A percentile compares a stretch with the other conserved stretches of the same genome.
Conservation (phyloP, 2,113 vertebrate species). For the Ondatra zibethicus region DNA sequence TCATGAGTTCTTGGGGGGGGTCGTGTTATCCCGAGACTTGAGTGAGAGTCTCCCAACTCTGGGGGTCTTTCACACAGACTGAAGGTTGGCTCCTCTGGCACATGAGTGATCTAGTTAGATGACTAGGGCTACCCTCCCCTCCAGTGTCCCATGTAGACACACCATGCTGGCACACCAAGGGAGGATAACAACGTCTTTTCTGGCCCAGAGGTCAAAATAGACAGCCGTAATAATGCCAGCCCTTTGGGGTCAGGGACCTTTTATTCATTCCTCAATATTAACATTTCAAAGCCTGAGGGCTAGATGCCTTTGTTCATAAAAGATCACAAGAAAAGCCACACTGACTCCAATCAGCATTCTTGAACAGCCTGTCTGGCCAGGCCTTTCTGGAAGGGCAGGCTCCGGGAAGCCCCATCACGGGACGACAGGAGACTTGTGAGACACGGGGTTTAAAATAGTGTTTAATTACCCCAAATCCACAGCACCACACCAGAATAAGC, state of each 20-base stretch:
- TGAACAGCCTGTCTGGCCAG: not conserved
- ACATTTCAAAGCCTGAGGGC: constrained; percentile 58
- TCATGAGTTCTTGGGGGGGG: too few species aligned
- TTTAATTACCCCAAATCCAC: not conserved
- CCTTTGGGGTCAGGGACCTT: not conserved
- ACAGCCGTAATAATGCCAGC: not conserved
- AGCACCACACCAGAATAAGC: not conserved
- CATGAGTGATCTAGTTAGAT: not conserved
- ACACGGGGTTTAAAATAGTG: not conserved
- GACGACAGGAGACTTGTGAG: not conserved
- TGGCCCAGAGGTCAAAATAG: constrained; percentile 36
- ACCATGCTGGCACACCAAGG: not conserved
- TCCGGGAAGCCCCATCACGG: not conserved
- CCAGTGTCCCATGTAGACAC: not conserved
- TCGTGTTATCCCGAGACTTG: too few species aligned
- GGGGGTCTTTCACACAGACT: too few species aligned
- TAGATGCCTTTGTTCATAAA: constrained; percentile 58
- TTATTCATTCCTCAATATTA: constrained; percentile 33
- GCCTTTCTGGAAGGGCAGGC: not conserved
- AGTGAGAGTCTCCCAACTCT: too few species aligned
- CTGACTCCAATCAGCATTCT: constrained; percentile 32
- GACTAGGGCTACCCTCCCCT: not conserved
- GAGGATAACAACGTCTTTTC: not conserved
- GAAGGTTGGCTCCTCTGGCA: not conserved
- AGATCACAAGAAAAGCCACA: constrained; percentile 53